Base-by-base conservation (phyloP, 2,113 vertebrate species). In the Esox niger region DNA sequence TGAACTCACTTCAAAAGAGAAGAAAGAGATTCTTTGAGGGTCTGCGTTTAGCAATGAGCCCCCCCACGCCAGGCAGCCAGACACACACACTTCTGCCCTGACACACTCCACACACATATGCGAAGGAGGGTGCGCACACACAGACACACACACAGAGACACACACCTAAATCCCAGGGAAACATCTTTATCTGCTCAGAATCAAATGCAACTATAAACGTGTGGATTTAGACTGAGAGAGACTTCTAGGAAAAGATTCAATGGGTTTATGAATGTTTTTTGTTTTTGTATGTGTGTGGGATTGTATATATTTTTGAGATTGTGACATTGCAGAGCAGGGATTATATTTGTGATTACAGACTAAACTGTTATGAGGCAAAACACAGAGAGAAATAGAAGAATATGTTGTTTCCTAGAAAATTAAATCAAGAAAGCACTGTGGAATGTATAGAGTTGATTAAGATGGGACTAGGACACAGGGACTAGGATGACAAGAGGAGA, bases 1-100 rank as follows among this genome's bases (percentile, higher is more conserved):
- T 91, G 88, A 91, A 89, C 89, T 88, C 83, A 88, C 88, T 88
- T 92, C 89, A 92, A 91, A 92, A 82, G 85, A 90, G 78, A 88
- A 89, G 81, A 90, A 88, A 90, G 84, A 81, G 86, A 89, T 91
- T 89, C 83, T 88, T 85, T 85, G 86, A 88, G 88, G 79, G 82
- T 77, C 85, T 84, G 82, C 74, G 79, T 87, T 87, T 86, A 88
- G 87, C 82, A 84, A n/a, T n/a, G n/a, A n/a, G 85, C 83, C 79
- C 79, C 43, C 30, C 27, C 49, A n/a, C 31, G n/a, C n/a, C n/a
- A n/a, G n/a, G n/a, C n/a, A n/a, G n/a, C n/a, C n/a, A n/a, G n/a
- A n/a, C n/a, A n/a, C n/a, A n/a, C n/a, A n/a, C n/a, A n/a, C n/a
- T n/a, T n/a, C n/a, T n/a, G n/a, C 35, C 52, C 7, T 20, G 11